Evolutionary conservation across 2,113 vertebrate species (phyloP), one percentile per base, ranked within the genome.

Genomic region (Chamaetylas fuelleborni): DNA sequence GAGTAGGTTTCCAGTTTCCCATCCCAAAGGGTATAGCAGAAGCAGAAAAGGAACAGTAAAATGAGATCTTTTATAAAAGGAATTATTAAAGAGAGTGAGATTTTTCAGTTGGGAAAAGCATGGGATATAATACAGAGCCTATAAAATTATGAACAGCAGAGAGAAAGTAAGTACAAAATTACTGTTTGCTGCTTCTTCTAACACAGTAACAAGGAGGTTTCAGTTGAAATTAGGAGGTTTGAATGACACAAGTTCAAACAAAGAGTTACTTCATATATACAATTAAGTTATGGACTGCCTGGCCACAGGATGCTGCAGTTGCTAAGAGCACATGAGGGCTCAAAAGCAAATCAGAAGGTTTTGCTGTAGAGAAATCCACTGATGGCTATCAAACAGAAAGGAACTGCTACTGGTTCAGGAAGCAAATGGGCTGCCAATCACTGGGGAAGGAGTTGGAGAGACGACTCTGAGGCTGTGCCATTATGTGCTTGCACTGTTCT

Each of bases 211-310:
- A 5, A 88, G 42, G 29, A 54, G 56, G 7, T 88, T 88, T 93
- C 56, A 81, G 86, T 84, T 74, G 47, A 95, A 93, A 90, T 92
- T 83, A 93, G 22, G n/a, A 78, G 22, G 26, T 40, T 93, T 95
- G 86, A 91, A 91, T 92, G 88, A 93, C 88, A 95, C 29, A 88
- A 88, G 76, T 91, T 93, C 91, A 94, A 97, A 92, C 47, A 88
- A 90, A 88, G 51, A 93, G 72, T 64, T 92, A 88, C 56, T 94
- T 96, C 76, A 62, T 81, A 78, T 58, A 67, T 56, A 84, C 42
- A 92, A 92, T 86, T 96, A 90, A 88, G 71, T 90, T 96, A 74
- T 56, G 57, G 79, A 96, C 84, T 60, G 82, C 58, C 40, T 88
- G 88, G 72, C 86, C 80, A 94, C 56, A 92, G 88, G 82, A 94